These are phyloP conservation scores for Erpetoichthys calabaricus DNA, from an alignment of 2,797 vertebrate genomes.

Conservation along the genomic window DNA sequence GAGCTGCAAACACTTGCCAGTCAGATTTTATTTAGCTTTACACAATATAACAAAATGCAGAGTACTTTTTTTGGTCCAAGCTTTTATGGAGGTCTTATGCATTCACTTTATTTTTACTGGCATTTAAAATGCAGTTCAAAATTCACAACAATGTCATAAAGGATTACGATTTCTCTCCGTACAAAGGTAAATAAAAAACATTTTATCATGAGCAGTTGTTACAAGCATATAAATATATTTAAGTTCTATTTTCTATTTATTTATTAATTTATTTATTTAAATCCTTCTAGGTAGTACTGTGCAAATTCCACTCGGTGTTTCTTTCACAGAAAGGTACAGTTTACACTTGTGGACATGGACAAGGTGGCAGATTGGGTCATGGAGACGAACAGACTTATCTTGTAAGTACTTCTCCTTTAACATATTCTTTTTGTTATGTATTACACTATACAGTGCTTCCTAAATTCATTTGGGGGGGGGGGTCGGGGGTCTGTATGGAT, in stretches of 20 bases:
- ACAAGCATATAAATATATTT: not conserved
- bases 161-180: too few species aligned
- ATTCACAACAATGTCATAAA: too few species aligned
- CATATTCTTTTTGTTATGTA: not conserved
- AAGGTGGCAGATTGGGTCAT: constrained; percentile 88
- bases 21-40: too few species aligned
- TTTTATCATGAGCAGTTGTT: not conserved
- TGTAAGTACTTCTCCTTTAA: constrained; percentile 39
- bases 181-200: too few species aligned
- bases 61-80: too few species aligned
- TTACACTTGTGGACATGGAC: constrained; percentile 92
- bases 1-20: too few species aligned
- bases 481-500: too few species aligned
- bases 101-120: too few species aligned
- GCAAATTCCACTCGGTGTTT: constrained; percentile 95
- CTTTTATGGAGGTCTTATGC: too few species aligned
- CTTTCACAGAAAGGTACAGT: constrained; percentile 91
- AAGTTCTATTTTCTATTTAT: constrained; percentile 5
- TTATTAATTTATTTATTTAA: constrained; percentile 3
- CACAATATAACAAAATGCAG: too few species aligned
- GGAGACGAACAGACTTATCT: constrained; percentile 94
- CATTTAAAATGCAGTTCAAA: too few species aligned
- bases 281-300: constrained; percentile 72
- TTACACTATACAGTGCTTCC: too few species aligned
- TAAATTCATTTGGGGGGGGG: not conserved